phyloP scores from a whole-genome alignment of 2,888 invertebrate genomes.

The Endomychus coccineus region DNA sequence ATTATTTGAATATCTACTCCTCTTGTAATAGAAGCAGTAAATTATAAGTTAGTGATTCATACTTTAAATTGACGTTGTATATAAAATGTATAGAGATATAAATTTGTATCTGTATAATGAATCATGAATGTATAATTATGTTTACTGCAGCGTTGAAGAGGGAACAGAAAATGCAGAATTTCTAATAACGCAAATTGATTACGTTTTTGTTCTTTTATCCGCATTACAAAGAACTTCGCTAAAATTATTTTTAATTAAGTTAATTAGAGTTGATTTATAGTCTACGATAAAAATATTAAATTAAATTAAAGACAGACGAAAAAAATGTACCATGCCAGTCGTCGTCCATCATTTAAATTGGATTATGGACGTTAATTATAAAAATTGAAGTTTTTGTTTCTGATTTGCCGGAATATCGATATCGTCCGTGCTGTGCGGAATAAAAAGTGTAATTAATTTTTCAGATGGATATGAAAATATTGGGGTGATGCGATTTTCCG shows the following conservation, averaged over 20 bases:
- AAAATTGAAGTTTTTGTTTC: slow-evolving; percentile 32
- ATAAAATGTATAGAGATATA: no score
- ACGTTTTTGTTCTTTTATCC: slow-evolving; percentile 36
- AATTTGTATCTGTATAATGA: no score
- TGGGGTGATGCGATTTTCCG: slow-evolving; percentile 37
- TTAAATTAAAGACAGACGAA: slow-evolving; percentile 43
- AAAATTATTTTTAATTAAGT: slow-evolving; percentile 44
- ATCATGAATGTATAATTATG: no score
- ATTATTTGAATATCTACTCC: no score
- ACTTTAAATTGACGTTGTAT: no score
- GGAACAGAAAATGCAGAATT: slow-evolving; percentile 26
- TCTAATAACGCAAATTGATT: slow-evolving; percentile 41
- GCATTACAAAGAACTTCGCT: slow-evolving; percentile 37
- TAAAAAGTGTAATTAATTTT: slow-evolving; percentile 43
- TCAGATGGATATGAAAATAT: slow-evolving; percentile 43
- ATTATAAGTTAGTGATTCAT: no score
- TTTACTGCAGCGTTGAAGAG: slow-evolving; percentile 12
- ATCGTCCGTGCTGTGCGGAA: slow-evolving; percentile 28
- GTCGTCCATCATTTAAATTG: slow-evolving; percentile 36
- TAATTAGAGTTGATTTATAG: slow-evolving; percentile 44
- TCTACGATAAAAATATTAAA: slow-evolving; percentile 44
- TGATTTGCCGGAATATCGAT: slow-evolving; percentile 19
- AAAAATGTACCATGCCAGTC: slow-evolving; percentile 31
- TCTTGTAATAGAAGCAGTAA: no score
- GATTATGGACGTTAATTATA: slow-evolving; percentile 36